Conservation (phyloP, 2,797 vertebrate species). For the Tragelaphus oryx region DNA sequence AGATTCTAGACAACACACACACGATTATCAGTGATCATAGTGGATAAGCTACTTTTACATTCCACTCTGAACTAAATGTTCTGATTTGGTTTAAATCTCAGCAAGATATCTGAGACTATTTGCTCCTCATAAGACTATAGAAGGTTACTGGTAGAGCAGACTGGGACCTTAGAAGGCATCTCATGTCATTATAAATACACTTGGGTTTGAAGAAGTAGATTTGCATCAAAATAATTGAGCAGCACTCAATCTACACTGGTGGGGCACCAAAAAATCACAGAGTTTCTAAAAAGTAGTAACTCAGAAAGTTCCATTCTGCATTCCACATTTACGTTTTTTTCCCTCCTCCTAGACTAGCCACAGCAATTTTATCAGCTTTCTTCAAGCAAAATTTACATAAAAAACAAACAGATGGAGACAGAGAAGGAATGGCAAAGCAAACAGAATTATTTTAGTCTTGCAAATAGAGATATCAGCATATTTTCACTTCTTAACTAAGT, state of each 20-base stretch:
- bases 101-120: neutral
- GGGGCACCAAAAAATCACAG: neutral
- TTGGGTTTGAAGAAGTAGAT: neutral
- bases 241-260: neutral
- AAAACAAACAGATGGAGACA: neutral
- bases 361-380: neutral
- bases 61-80: neutral
- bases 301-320: neutral
- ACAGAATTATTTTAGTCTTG: neutral
- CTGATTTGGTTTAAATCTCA: neutral
- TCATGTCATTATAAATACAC: neutral
- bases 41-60: too few relatives aligned
- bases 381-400: conserved; percentile 26
- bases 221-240: neutral
- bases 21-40: neutral
- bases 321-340: neutral
- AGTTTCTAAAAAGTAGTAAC: neutral
- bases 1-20: neutral
- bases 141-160: neutral
- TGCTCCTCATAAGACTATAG: neutral
- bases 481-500: neutral
- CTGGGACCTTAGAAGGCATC: neutral
- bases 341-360: neutral
- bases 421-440: neutral
- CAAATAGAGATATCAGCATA: neutral